Conservation (phyloP, 2,797 vertebrate genomes). For the Lerista edwardsae region DNA sequence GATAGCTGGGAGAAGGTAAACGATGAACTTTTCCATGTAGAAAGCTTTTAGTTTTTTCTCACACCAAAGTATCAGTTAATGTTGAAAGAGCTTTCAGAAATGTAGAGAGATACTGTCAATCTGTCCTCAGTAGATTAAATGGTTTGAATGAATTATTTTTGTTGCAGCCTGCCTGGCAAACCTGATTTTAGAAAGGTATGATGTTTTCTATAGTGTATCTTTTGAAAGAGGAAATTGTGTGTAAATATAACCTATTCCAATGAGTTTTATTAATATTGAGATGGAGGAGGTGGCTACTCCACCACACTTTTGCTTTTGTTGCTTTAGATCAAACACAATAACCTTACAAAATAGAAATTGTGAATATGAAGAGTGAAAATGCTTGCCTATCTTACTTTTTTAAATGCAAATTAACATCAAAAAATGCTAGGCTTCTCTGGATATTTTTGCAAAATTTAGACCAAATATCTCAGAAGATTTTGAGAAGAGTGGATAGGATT, state of each 20-base stretch:
- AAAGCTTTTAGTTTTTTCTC: conserved; percentile 77
- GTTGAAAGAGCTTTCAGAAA: conserved; percentile 80
- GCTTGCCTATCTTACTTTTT: background rate
- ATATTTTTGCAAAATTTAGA: background rate
- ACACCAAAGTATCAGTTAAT: conserved; percentile 77
- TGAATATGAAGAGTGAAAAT: conserved; percentile 3
- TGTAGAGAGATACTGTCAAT: conserved; percentile 80
- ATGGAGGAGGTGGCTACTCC: conserved; percentile 29
- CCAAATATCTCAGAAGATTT: background rate
- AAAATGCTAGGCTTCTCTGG: background rate
- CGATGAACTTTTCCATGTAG: conserved; percentile 76
- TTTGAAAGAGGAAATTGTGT: conserved; percentile 56
- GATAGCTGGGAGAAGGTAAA: conserved; percentile 72
- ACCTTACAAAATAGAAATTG: conserved; percentile 36
- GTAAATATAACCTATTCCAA: conserved; percentile 53
- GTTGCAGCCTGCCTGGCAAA: conserved; percentile 71
- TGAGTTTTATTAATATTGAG: conserved; percentile 25
- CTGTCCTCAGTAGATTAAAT: conserved; percentile 73
- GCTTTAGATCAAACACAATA: conserved; percentile 18
- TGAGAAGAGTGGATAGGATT: too few relatives aligned
- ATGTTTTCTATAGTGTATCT: conserved; percentile 61
- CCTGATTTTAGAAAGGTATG: conserved; percentile 71
- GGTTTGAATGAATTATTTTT: conserved; percentile 78
- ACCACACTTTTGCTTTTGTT: conserved; percentile 13
- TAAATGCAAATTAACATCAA: background rate